These are phyloP conservation scores for Eilema sororculum DNA, from an alignment of 2,888 invertebrate species.

Conservation along the genomic window DNA sequence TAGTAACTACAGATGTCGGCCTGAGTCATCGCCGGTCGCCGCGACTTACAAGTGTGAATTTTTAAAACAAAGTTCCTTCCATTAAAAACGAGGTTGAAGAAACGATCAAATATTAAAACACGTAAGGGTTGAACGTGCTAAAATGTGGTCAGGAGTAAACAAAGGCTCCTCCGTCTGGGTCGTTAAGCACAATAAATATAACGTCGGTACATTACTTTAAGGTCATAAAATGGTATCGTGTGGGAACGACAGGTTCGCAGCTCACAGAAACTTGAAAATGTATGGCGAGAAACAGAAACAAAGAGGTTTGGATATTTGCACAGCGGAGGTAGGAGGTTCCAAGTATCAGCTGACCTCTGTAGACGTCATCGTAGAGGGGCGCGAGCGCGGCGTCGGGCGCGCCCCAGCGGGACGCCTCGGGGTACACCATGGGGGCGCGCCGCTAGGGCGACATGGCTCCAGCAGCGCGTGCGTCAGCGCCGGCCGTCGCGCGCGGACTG, in stretches of 20 bases:
- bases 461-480: conserved; percentile 79
- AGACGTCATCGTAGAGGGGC: conserved; percentile 89
- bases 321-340: conserved; percentile 50
- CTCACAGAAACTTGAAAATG: conserved; percentile 29
- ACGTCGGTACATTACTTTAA: conserved; percentile 37
- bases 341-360: conserved; percentile 87
- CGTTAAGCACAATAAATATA: conserved; percentile 35
- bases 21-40: conserved; percentile 47
- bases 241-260: conserved; percentile 51
- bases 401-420: conserved; percentile 88
- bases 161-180: conserved; percentile 35
- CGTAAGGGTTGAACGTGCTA: conserved; percentile 21
- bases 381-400: conserved; percentile 88
- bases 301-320: conserved; percentile 60
- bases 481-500: conserved; percentile 81
- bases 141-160: conserved; percentile 34
- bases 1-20: conserved; percentile 44
- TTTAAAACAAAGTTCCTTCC: conserved; percentile 31
- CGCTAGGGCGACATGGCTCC: conserved; percentile 75
- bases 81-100: conserved; percentile 29
- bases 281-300: conserved; percentile 53
- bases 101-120: conserved; percentile 26
- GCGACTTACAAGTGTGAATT: conserved; percentile 34
- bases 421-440: conserved; percentile 88
- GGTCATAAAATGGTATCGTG: conserved; percentile 42